A percentile compares a stretch with the other conserved stretches of the same genome.
Evolutionary conservation across 2,888 invertebrate genomes (phyloP).

Genomic region (Zelleria hepariella): DNA sequence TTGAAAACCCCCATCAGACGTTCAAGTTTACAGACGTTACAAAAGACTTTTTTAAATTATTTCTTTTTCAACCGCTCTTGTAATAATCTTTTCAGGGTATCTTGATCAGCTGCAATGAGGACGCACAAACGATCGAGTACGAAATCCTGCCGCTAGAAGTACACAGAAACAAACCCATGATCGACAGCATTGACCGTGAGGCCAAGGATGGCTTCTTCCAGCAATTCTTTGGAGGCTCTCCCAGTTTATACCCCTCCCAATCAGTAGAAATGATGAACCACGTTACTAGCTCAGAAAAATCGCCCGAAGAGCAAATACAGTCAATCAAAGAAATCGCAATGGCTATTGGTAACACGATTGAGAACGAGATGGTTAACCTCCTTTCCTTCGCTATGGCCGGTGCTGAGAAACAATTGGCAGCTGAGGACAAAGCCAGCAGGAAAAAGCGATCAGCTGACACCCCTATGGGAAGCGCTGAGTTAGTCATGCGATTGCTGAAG

Average conservation of each 20-base stretch:
- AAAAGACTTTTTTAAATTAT: neutral
- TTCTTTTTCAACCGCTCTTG: neutral
- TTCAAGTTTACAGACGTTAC: too few species aligned
- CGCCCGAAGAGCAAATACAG: conserved; percentile 49
- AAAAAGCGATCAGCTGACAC: conserved; percentile 45
- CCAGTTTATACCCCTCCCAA: conserved; percentile 31
- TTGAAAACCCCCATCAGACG: too few species aligned
- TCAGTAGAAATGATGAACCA: conserved; percentile 47
- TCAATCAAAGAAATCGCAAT: conserved; percentile 50
- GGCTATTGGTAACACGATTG: conserved; percentile 39
- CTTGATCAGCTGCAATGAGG: conserved; percentile 16
- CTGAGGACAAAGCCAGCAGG: conserved; percentile 29
- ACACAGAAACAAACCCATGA: neutral
- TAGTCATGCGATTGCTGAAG: conserved; percentile 48
- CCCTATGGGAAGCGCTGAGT: conserved; percentile 49
- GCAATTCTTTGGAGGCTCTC: conserved; percentile 28
- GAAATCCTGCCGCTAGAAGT: neutral
- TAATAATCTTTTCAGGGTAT: conserved; percentile 30
- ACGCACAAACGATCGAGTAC: neutral
- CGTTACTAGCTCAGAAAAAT: conserved; percentile 37
- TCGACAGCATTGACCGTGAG: conserved; percentile 8
- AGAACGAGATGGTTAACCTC: conserved; percentile 49
- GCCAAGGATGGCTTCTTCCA: conserved; percentile 42
- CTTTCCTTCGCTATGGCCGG: conserved; percentile 36
- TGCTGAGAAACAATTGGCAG: conserved; percentile 21